Evolutionary conservation across 2,113 vertebrate genomes (phyloP).

Genomic region (Narcine bancroftii): DNA sequence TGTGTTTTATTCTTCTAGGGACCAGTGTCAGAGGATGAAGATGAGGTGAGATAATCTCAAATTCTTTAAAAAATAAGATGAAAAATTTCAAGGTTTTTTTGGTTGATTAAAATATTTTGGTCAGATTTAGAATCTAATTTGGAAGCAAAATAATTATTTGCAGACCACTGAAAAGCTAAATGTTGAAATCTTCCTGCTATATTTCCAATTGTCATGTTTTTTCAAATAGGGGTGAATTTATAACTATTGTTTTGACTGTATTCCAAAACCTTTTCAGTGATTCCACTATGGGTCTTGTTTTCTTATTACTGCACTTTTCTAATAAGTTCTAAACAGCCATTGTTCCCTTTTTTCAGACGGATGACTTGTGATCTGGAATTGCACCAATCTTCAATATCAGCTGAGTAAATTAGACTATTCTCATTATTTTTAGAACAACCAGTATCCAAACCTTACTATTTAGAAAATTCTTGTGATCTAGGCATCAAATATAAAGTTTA

Average conservation of each 20-base stretch:
- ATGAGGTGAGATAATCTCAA: background rate
- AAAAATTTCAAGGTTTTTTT: background rate
- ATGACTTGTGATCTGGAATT: background rate
- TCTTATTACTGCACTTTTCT: background rate
- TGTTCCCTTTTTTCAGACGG: background rate
- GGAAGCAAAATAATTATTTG: background rate
- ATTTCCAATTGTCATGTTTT: background rate
- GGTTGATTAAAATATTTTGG: background rate
- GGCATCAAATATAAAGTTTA: background rate
- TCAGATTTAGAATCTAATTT: background rate
- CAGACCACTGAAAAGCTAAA: background rate
- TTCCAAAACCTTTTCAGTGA: background rate
- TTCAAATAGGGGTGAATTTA: background rate
- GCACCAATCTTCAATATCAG: background rate
- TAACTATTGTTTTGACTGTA: background rate
- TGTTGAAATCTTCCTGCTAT: background rate
- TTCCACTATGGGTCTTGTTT: background rate
- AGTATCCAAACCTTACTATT: background rate
- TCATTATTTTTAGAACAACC: background rate
- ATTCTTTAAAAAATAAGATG: background rate
- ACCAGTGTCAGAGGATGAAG: background rate
- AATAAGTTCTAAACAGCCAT: background rate
- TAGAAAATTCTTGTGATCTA: background rate
- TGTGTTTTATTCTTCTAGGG: conserved; percentile 9
- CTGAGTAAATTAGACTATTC: background rate